Evolutionary conservation across 2,113 vertebrate genomes (phyloP).

Genomic region (Meleagris gallopavo): DNA sequence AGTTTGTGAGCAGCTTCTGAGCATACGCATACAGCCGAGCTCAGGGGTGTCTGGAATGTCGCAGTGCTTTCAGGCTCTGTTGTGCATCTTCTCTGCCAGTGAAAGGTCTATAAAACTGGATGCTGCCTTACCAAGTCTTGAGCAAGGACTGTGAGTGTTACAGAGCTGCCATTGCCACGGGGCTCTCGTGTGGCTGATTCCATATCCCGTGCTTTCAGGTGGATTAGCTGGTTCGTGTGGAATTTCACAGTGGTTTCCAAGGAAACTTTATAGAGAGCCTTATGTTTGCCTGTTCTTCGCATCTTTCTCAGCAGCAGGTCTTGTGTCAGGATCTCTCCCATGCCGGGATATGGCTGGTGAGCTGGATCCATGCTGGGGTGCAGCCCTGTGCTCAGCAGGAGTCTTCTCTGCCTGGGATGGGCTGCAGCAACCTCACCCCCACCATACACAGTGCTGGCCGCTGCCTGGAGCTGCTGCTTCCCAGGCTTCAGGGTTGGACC

Average conservation of each 20-base stretch:
- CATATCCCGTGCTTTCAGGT: accelerated
- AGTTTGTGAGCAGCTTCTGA: neutral
- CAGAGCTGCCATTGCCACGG: neutral
- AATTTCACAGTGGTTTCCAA: neutral
- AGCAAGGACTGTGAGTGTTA: accelerated
- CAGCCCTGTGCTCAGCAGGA: neutral
- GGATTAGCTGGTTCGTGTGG: neutral
- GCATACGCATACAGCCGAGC: neutral
- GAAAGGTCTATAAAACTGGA: neutral
- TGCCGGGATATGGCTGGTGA: neutral
- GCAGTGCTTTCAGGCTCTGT: accelerated
- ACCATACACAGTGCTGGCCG: accelerated
- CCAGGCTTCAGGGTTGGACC: neutral
- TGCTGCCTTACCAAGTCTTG: neutral
- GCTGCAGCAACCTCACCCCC: accelerated
- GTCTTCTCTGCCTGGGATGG: neutral
- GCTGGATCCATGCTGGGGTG: too few relatives aligned
- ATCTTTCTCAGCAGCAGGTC: neutral
- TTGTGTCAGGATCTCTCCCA: neutral
- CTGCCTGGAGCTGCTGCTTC: neutral
- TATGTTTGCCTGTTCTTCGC: neutral
- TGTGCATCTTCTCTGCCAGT: neutral
- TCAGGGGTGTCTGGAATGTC: neutral
- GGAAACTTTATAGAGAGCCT: neutral
- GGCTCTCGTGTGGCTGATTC: accelerated